Conservation (phyloP, 2,888 invertebrate genomes). For the Tuberolachnus salignus region DNA sequence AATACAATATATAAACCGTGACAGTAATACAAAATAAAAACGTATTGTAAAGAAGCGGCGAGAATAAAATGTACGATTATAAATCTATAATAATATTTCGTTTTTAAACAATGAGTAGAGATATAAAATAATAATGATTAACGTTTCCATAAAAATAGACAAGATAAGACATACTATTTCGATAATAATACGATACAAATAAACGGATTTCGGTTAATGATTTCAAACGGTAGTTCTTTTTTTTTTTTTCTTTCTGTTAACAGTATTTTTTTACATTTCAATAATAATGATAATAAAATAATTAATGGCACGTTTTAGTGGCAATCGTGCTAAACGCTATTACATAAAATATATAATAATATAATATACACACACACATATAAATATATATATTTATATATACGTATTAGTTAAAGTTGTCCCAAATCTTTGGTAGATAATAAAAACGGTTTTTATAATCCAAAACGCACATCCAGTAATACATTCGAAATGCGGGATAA, state of each 20-base stretch:
- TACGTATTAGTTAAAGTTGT: background rate
- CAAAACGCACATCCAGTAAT: background rate
- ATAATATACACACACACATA: background rate
- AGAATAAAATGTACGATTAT: slow-evolving; percentile 10
- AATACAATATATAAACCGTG: slow-evolving; percentile 6
- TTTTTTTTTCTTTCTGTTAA: background rate
- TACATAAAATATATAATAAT: background rate
- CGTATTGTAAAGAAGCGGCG: background rate
- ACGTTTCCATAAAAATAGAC: too few species aligned
- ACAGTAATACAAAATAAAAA: slow-evolving; percentile 23
- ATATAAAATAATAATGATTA: background rate
- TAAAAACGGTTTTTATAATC: slow-evolving; percentile 2
- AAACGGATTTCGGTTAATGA: background rate
- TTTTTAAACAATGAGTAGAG: background rate
- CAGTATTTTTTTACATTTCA: slow-evolving; percentile 11
- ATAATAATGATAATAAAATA: slow-evolving; percentile 17
- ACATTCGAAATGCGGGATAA: slow-evolving; percentile 13
- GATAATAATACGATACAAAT: too few species aligned
- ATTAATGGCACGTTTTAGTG: slow-evolving; percentile 51
- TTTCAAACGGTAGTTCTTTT: background rate
- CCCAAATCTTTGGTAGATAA: slow-evolving; percentile 34
- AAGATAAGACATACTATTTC: too few species aligned
- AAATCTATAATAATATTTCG: background rate
- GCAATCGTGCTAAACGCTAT: slow-evolving; percentile 42
- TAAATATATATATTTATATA: background rate